Evolutionary conservation across 2,888 invertebrate genomes (phyloP).

Genomic region (Phalera bucephala): DNA sequence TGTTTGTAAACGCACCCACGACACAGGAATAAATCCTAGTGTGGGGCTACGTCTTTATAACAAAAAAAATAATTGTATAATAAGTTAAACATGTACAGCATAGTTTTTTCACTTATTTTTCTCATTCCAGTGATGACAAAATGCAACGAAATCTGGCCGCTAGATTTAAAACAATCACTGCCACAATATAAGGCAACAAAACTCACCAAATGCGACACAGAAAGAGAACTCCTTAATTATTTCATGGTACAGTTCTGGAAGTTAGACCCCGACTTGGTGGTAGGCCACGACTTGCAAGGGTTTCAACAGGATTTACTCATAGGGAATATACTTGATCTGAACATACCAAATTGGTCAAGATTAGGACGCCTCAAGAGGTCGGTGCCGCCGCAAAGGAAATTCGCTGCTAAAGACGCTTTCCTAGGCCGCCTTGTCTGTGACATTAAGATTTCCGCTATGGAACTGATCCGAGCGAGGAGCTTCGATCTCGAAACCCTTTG

Average conservation of each 20-base stretch:
- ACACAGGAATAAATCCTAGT: too few relatives aligned
- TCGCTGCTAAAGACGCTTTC: conserved; percentile 81
- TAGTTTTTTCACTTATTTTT: conserved; percentile 4
- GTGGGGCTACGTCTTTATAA: too few relatives aligned
- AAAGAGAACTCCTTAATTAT: conserved; percentile 92
- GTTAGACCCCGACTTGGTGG: conserved; percentile 96
- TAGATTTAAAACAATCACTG: conserved; percentile 89
- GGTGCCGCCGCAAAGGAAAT: conserved; percentile 81
- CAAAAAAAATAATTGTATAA: too few relatives aligned
- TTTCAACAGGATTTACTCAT: conserved; percentile 96
- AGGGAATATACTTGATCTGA: conserved; percentile 88
- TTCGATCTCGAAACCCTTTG: conserved; percentile 95
- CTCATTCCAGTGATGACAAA: conserved; percentile 88
- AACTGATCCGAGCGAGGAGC: conserved; percentile 94
- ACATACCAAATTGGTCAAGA: conserved; percentile 95
- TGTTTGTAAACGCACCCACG: too few relatives aligned
- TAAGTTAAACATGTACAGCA: too few relatives aligned
- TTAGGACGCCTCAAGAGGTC: conserved; percentile 92
- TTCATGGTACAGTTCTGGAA: conserved; percentile 93
- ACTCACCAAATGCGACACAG: conserved; percentile 91
- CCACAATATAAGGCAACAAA: conserved; percentile 87
- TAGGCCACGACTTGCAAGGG: conserved; percentile 96
- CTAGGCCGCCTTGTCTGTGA: conserved; percentile 95
- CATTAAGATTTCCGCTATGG: conserved; percentile 95
- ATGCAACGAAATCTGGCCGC: conserved; percentile 92